Evolutionary conservation across 2,113 vertebrate genomes (phyloP), one percentile per base, ranked within the genome.

Genomic region (Rhagologus leucostigma): DNA sequence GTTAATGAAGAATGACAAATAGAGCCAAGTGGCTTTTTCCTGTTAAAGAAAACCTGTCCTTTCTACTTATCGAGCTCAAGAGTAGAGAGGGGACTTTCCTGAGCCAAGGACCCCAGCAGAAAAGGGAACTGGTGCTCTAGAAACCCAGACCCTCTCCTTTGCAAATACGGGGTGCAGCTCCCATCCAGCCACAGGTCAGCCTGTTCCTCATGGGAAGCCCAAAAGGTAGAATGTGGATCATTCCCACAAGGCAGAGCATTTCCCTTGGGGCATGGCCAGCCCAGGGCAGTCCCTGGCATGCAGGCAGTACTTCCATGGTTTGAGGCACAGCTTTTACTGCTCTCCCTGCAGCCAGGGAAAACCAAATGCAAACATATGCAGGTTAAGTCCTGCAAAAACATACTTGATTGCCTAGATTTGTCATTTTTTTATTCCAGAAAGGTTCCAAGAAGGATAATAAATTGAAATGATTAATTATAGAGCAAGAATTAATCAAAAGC

Each of bases 21-120:
- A 87, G 75, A 96, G 93, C 73, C 94, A 95, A 96, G 96, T 92
- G 90, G 63, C 46, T 70, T 95, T 95, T 95, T 96, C 95, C 96
- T 84, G 80, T 87, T 80, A 42, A 84, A 94, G 47, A 91, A 90
- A 88, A 77, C 18, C 32, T 5, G 1, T 9, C 35, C 29, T 50
- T 55, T 47, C 35, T 77, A 17, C 47, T 90, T 93, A 71, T 57
- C 0, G 0, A 87, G 52, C 68, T 92, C 69, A 70, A 90, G 68
- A 89, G 37, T 14, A 9, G 35, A 82, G 35, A 39, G 30, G 17
- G 27, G 57, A 92, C 35, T 42, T 79, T 42, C 29, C 49, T 70
- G 74, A 64, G 52, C 39, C 17, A 67, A 76, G 49, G 42, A 81
- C 18, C 56, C 35, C 62, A 47, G 60, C 15, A 92, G 78, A 33